Percentiles rank a stretch among this genome's conserved stretches.
Evolutionary conservation across 2,113 vertebrate genomes (phyloP).

Genomic region (Cavia porcellus): DNA sequence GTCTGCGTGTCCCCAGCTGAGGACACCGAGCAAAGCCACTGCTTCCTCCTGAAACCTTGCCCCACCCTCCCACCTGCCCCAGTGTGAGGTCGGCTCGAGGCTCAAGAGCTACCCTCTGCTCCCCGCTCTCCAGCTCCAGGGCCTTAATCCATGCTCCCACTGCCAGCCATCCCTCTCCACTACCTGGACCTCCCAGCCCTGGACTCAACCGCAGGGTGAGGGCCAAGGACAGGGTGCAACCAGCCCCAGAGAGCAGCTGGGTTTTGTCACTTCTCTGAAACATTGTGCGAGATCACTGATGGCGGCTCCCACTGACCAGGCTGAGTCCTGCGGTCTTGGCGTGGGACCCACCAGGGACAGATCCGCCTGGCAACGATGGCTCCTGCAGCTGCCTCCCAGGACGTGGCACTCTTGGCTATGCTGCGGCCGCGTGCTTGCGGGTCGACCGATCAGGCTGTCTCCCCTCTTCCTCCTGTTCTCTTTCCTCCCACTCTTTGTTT

Average conservation of each 20-base stretch:
- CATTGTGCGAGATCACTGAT: neutral
- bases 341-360: rapidly evolving
- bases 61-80: neutral
- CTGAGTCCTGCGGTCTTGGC: neutral
- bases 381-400: rapidly evolving
- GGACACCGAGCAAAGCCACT: neutral
- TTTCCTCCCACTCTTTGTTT: neutral
- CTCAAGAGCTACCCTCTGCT: neutral
- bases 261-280: neutral
- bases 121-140: too few relatives aligned
- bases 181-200: neutral
- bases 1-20: neutral
- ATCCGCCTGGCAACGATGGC: rapidly evolving
- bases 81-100: neutral
- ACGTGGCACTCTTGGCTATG: neutral
- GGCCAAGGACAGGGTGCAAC: rapidly evolving
- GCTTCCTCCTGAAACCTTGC: neutral
- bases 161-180: neutral
- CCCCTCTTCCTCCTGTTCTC: neutral
- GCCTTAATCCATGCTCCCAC: neutral
- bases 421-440: rapidly evolving
- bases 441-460: neutral
- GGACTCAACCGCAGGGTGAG: neutral
- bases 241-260: neutral
- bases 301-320: rapidly evolving